Evolutionary conservation across 2,888 invertebrate species (phyloP).

Genomic region (Heliconius ismenius): DNA sequence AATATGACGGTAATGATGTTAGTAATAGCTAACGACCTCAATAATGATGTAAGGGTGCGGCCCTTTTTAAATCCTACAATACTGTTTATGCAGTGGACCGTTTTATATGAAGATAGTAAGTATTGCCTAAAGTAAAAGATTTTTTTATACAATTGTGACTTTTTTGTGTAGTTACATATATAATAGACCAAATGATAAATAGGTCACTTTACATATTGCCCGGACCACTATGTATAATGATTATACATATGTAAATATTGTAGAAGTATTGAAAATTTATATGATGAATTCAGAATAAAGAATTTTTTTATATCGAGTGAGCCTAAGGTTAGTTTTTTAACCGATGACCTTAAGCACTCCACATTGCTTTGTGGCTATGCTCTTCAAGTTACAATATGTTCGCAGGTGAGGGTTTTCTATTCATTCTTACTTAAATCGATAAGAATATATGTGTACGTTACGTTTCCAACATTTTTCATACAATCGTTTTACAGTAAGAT

Average conservation of each 20-base stretch:
- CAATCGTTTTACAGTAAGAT: too few relatives aligned
- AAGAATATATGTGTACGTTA: background rate
- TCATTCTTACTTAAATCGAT: slow-evolving; percentile 16
- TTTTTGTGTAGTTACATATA: too few relatives aligned
- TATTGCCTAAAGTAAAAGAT: too few relatives aligned
- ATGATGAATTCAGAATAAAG: background rate
- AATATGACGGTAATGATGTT: slow-evolving; percentile 39
- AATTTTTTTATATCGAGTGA: background rate
- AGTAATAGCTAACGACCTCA: slow-evolving; percentile 57
- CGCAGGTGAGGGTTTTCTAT: slow-evolving; percentile 27
- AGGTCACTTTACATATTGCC: too few relatives aligned
- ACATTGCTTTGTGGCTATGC: slow-evolving; percentile 16
- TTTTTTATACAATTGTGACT: too few relatives aligned
- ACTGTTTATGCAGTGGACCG: slow-evolving; percentile 64
- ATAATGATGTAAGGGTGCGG: slow-evolving; percentile 59
- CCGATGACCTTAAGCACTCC: slow-evolving; percentile 6
- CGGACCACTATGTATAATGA: too few relatives aligned
- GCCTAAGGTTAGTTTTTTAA: slow-evolving; percentile 14
- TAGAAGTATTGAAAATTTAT: background rate
- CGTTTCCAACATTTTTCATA: too few relatives aligned
- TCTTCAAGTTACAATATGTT: slow-evolving; percentile 28
- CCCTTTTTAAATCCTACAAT: slow-evolving; percentile 63
- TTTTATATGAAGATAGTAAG: slow-evolving; percentile 51
- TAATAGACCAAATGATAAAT: too few relatives aligned
- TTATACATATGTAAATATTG: too few relatives aligned